These are phyloP conservation scores for Apodemia hepburni DNA, from an alignment of 2,888 invertebrate species.

Conservation along the genomic window DNA sequence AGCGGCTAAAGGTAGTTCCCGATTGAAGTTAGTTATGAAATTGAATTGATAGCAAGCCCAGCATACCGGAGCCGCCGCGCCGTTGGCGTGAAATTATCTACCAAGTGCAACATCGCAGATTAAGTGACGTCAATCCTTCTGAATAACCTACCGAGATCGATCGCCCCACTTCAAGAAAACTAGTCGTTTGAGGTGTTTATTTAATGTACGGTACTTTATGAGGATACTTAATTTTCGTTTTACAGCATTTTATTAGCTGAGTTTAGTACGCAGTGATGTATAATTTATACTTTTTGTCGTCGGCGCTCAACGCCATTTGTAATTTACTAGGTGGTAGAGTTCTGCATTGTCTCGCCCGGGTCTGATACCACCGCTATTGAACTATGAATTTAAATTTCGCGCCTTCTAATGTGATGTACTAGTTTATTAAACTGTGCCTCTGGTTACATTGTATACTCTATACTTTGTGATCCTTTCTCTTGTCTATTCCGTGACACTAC, in stretches of 20 bases:
- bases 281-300: no score
- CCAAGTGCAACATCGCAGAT: conserved; percentile 59
- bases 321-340: no score
- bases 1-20: conserved; percentile 28
- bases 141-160: conserved; percentile 46
- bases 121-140: conserved; percentile 49
- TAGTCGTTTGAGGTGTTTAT: conserved; percentile 35
- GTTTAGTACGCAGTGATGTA: neutral
- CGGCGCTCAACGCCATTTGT: no score
- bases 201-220: neutral
- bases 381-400: no score
- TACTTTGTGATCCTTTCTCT: no score
- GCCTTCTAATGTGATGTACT: no score
- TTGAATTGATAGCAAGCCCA: conserved; percentile 53
- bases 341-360: no score
- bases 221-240: neutral
- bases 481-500: no score
- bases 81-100: conserved; percentile 61
- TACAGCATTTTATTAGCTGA: neutral
- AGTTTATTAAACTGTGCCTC: no score
- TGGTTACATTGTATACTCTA: no score
- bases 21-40: conserved; percentile 53
- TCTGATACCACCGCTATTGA: no score
- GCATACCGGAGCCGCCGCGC: conserved; percentile 36
- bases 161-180: conserved; percentile 51